Evolutionary conservation across 2,888 invertebrate species (phyloP), one percentile per base, ranked within the genome.

Genomic region (Trachelus iudaicus): DNA sequence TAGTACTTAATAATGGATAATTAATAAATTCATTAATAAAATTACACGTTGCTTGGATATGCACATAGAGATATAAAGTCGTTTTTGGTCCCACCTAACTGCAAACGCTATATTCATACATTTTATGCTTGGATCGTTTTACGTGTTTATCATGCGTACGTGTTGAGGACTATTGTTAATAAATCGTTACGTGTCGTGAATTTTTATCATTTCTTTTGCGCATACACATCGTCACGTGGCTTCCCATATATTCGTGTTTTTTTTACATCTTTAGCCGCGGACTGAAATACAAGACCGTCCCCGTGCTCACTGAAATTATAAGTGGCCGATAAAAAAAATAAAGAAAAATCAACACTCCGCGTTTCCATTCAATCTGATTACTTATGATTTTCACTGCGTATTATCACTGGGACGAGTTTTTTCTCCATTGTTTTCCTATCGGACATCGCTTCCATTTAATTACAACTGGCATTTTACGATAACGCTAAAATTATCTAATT

Each of bases 71-170:
- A 91, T 91, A 91, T 90, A 91, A 90, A 91, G 91, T 91, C 89
- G 88, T 91, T 91, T 91, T 91, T 91, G 91, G 91, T 91, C 91
- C 91, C 91, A 91, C 91, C 91, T 91, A 91, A 91, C 90, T 90
- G 90, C 91, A 91, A 91, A 91, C 90, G 88, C 90, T 90, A 90
- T 91, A 90, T 89, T 91, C 91, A 89, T 89, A 89, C 90, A 88
- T 88, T 87, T 87, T 85, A 79, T 68, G 75, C 68, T 56, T 75
- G 75, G 40, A 33, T 75, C 75, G 40, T 40, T 15, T 75, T 75
- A 68, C 75, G 75, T 68, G 56, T 77, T 77, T 77, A 40, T 78
- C 34, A 30, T 37, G 34, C 31, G 37, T 74, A 34, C 37, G 37
- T 74, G 56, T 56, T 56, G 56, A 56, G 56, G 81, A 83, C 81